Evolutionary conservation across 2,888 invertebrate genomes (phyloP).

Genomic region (Macrostomum cliftonense): DNA sequence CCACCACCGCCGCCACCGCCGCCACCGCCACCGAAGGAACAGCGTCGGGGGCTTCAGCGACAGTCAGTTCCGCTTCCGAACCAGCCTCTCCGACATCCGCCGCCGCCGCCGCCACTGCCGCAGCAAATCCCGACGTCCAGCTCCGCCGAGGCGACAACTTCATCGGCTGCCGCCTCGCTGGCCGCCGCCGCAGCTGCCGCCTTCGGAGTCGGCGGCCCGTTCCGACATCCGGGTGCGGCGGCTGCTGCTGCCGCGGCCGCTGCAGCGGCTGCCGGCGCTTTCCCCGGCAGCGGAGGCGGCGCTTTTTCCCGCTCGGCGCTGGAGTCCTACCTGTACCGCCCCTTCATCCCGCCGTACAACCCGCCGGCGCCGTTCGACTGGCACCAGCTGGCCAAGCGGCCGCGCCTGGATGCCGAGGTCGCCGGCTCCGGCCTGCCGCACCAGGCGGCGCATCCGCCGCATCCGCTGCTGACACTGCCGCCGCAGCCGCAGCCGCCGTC

Average conservation of each 20-base stretch:
- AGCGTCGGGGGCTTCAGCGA: no score
- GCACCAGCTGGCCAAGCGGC: no score
- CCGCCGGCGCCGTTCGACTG: not conserved
- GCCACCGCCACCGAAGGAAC: no score
- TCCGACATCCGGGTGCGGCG: constrained; percentile 28
- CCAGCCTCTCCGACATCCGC: no score
- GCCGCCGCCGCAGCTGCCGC: constrained; percentile 41
- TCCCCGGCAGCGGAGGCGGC: no score
- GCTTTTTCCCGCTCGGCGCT: constrained; percentile 27
- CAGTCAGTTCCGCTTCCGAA: no score
- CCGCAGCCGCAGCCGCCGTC: constrained; percentile 24
- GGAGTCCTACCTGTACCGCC: constrained; percentile 17
- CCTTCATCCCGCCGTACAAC: constrained; percentile 12
- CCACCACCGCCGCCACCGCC: no score
- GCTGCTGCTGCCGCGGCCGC: constrained; percentile 31
- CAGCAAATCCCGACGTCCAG: constrained; percentile 11
- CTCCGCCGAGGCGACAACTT: constrained; percentile 51
- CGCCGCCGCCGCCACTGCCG: constrained; percentile 14
- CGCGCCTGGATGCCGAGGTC: no score
- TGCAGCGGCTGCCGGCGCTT: constrained; percentile 26
- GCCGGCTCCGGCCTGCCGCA: constrained; percentile 13
- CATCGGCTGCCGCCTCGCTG: constrained; percentile 17
- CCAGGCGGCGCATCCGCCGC: constrained; percentile 14
- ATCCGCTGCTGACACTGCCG: constrained; percentile 9
- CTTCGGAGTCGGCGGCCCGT: constrained; percentile 42